Evolutionary conservation across 2,888 invertebrate genomes (phyloP), one percentile per base, ranked within the genome.

Genomic region (Cerastoderma edule): DNA sequence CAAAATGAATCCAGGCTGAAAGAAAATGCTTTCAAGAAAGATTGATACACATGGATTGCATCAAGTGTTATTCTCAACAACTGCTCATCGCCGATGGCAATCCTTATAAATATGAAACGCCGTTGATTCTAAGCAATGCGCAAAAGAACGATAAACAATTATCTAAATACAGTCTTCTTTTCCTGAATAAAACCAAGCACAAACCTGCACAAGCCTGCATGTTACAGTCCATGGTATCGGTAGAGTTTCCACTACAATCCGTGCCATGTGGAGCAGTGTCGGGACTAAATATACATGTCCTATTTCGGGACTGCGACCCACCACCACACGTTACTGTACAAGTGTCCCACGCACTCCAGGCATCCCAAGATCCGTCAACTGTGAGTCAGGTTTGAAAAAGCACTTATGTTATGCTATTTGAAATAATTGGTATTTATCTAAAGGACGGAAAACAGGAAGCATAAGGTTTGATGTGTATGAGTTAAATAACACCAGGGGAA

Each of bases 261-360:
- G 65, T 57, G 6, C 89, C 91, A 19, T 67, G 60, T 33, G 78
- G 70, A n/a, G 81, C 83, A 68, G 85, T 75, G n/a, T n/a, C n/a
- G 16, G 72, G 46, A 8, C 82, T 85, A 39, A 79, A 85, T 4
- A 70, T 56, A 69, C 90, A 90, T 4, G 50, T 75, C 24, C 88
- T 67, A n/a, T 65, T 75, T 27, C 90, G 67, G 8, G 60, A 30
- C 46, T 71, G 77, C 2, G 54, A 73, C 10, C 90, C 89, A 6
- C 85, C 86, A 1, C 88, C 90, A 75, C 91, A 91, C 0, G 88
- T 84, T 8, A 78, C 79, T 28, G 77, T 72, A 75, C 91, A 91
- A 4, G 56, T 30, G n/a, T 74, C 64, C 90, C 89, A 91, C 16
- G 44, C 56, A 4, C 77, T 67, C 90, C 91, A 91, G 0, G 13